Conservation (phyloP, 2,888 invertebrate genomes). For the Drosophila maculinotata region DNA sequence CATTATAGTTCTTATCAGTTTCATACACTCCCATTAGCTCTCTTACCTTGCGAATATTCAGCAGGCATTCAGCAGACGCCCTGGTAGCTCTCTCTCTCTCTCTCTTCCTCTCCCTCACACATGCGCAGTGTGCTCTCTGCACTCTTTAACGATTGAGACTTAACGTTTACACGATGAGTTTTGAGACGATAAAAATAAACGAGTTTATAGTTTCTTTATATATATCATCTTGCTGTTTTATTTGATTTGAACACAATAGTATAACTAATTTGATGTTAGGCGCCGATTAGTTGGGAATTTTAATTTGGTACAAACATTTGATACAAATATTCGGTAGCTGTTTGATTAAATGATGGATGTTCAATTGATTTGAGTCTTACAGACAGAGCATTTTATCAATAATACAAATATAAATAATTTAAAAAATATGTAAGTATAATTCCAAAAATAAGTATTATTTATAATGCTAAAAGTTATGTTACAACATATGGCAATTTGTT, state of each 20-base stretch:
- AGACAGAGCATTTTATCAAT: constrained; percentile 1
- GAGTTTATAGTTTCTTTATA: too few species aligned
- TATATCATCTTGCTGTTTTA: constrained; percentile 72
- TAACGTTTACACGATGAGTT: not conserved
- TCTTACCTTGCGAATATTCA: constrained; percentile 31
- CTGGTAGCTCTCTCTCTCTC: constrained; percentile 12
- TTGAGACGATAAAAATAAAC: not conserved
- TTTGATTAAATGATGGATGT: constrained; percentile 39
- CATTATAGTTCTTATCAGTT: constrained; percentile 43
- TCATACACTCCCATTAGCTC: constrained; percentile 6
- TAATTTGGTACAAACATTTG: constrained; percentile 76
- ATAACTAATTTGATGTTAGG: constrained; percentile 56
- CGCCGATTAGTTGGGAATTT: constrained; percentile 34
- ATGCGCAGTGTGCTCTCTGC: constrained; percentile 18
- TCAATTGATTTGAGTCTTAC: constrained; percentile 11
- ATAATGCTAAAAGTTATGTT: constrained; percentile 34
- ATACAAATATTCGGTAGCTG: constrained; percentile 80
- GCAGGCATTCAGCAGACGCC: constrained; percentile 55
- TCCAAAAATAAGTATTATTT: constrained; percentile 30
- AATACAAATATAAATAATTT: constrained; percentile 60
- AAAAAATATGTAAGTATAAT: constrained; percentile 36
- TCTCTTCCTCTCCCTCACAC: constrained; percentile 7
- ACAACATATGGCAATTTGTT: constrained; percentile 64
- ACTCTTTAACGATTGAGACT: constrained; percentile 19
- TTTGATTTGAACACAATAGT: constrained; percentile 70